A percentile compares a stretch with the other conserved stretches of the same genome.
These are phyloP conservation scores for Timema podura DNA, from an alignment of 2,888 invertebrate species.

Conservation along the genomic window DNA sequence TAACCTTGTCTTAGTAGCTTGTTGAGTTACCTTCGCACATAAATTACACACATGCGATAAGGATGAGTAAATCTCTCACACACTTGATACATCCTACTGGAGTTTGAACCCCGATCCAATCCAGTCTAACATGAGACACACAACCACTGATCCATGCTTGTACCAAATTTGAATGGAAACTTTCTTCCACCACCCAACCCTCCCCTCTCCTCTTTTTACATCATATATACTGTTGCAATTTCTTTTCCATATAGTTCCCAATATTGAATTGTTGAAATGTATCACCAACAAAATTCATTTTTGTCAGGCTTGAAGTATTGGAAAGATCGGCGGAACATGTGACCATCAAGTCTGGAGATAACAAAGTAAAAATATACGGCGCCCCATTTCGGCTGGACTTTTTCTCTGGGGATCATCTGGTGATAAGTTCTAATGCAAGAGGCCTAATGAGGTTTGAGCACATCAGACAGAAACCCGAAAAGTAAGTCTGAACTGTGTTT, in stretches of 20 bases:
- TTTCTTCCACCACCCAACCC: no score
- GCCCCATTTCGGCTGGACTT: slow-evolving; percentile 85
- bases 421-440: slow-evolving; percentile 78
- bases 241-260: no score
- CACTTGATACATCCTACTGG: no score
- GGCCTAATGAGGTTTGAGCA: slow-evolving; percentile 93
- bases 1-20: no score
- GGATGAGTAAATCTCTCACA: no score
- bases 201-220: no score
- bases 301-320: slow-evolving; percentile 51
- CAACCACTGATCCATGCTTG: neutral
- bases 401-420: slow-evolving; percentile 61
- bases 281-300: neutral
- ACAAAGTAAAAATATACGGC: slow-evolving; percentile 62
- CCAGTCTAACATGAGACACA: no score
- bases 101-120: no score
- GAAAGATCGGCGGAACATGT: slow-evolving; percentile 54
- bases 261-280: no score
- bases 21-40: no score
- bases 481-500: slow-evolving; percentile 11
- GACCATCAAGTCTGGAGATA: slow-evolving; percentile 52
- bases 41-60: no score
- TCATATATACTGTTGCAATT: no score
- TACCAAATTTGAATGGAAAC: neutral
- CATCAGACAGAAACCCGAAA: slow-evolving; percentile 59